Percentiles rank a stretch among this genome's conserved stretches.
phyloP scores from a whole-genome alignment of 2,888 invertebrate species.

The Julus scandinavius region DNA sequence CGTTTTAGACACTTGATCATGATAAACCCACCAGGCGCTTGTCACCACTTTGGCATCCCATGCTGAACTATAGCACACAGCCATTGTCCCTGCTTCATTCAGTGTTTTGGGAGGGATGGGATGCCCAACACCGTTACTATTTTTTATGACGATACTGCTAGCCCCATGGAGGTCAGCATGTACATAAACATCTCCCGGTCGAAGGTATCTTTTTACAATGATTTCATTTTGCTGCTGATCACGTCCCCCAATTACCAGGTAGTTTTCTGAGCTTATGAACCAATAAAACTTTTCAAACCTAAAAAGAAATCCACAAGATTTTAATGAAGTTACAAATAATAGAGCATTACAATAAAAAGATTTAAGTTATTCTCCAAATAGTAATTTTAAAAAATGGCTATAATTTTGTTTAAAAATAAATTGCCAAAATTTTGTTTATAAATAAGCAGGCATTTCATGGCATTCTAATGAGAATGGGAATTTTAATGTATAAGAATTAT shows the following conservation, averaged over 20 bases:
- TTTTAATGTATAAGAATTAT: no score
- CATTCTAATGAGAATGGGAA: no score
- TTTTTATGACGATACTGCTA: conserved; percentile 90
- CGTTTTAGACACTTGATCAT: conserved; percentile 90
- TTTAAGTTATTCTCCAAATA: no score
- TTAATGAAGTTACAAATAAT: no score
- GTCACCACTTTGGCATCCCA: conserved; percentile 98
- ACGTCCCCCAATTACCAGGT: conserved; percentile 87
- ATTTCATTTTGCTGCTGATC: conserved; percentile 99
- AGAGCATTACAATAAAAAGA: no score
- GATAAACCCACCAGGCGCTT: conserved; percentile 96
- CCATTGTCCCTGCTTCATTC: conserved; percentile 96
- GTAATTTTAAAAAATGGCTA: no score
- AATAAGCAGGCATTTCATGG: no score
- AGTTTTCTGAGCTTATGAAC: conserved; percentile 97
- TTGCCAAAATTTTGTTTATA: no score
- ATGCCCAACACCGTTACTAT: conserved; percentile 70
- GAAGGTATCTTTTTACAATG: conserved; percentile 93
- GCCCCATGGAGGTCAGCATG: conserved; percentile 97
- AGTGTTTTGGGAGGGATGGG: conserved; percentile 90
- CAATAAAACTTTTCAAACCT: conserved; percentile 98
- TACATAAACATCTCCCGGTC: conserved; percentile 88
- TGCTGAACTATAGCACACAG: conserved; percentile 92
- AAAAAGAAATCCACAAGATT: background rate
- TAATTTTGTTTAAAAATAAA: no score